Base-by-base conservation (phyloP, 2,113 vertebrate genomes). In the Benitochromis conjunctus region DNA sequence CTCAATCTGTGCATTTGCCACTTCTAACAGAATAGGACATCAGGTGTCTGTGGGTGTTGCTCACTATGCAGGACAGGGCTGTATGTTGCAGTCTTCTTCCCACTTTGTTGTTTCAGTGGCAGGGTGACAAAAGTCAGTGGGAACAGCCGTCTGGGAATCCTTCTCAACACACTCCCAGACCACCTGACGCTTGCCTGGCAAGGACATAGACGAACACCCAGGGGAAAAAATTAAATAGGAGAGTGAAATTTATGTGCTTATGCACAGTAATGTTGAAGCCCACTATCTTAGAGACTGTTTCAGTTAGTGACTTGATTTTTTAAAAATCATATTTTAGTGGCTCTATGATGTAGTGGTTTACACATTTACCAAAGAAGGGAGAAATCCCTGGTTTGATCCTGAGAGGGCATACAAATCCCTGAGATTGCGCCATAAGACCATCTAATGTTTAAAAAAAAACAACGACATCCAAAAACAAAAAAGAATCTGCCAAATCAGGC, bases 21-120 rank as follows among this genome's bases (percentile, higher is more conserved):
- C 19, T 8, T 48, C 55, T 62, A 76, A n/a, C 16, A 53, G 71
- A 51, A 76, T 8, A 51, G 18, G 46, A 76, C 46, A 76, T 76
- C 46, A 76, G 81, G 74, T 84, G 41, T 77, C 76, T 58, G 24
- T 84, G 79, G 79, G 57, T 79, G 21, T 34, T 5, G 58, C 98
- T 97, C 97, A 99, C 98, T 98, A 98, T 91, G 97, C 96, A 60
- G 97, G 97, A 88, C 98, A 99, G 6, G 97, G 94, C 89, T 97
- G 97, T 46, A 91, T 92, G 91, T 97, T 97, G 95, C 98, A 99
- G 55, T 97, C 94, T 71, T 98, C 97, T 82, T 97, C 97, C 90
- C 95, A 96, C 1, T 96, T 93, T 34, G 92, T 90, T 1, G 98
- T 97, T 86, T 95, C 95, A 88, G 95, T 96, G 84, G 91, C 91